Conservation (phyloP, 1,140 invertebrate species). For the Drosophila willistoni region DNA sequence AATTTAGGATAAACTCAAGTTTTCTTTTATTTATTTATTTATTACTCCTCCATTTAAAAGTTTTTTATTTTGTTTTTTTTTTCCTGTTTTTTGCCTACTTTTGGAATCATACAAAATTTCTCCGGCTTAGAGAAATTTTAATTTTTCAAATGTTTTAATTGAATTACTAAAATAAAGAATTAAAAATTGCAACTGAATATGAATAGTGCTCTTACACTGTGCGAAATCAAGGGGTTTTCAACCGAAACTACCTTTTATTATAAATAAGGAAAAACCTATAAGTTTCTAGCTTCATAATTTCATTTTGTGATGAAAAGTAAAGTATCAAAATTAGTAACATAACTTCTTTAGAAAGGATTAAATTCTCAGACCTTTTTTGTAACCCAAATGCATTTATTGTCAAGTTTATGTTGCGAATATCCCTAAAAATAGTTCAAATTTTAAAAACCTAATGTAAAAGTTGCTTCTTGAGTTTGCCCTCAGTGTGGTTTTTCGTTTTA, state of each 20-base stretch:
- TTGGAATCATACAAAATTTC: conserved; percentile 19
- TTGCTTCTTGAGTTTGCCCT: neutral
- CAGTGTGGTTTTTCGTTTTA: conserved; percentile 10
- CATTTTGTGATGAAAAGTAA: too few species aligned
- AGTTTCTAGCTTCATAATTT: too few species aligned
- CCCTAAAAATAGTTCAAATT: neutral
- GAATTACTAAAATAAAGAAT: conserved; percentile 44
- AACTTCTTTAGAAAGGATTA: too few species aligned
- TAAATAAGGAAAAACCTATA: too few species aligned
- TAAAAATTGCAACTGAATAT: conserved; percentile 3
- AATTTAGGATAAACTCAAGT: conserved; percentile 35
- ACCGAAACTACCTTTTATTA: too few species aligned
- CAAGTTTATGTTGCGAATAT: neutral
- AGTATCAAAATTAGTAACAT: too few species aligned
- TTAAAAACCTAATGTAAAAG: neutral
- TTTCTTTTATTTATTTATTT: conserved; percentile 3
- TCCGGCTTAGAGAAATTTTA: conserved; percentile 29
- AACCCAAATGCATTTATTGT: too few species aligned
- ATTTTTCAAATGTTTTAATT: conserved; percentile 41
- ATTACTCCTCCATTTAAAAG: neutral
- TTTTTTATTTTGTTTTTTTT: neutral
- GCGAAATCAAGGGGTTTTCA: neutral
- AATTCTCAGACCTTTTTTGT: too few species aligned
- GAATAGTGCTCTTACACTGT: neutral
- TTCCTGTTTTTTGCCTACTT: neutral